Evolutionary conservation across 2,113 vertebrate species (phyloP), one percentile per base, ranked within the genome.

Genomic region (Tetrax tetrax): DNA sequence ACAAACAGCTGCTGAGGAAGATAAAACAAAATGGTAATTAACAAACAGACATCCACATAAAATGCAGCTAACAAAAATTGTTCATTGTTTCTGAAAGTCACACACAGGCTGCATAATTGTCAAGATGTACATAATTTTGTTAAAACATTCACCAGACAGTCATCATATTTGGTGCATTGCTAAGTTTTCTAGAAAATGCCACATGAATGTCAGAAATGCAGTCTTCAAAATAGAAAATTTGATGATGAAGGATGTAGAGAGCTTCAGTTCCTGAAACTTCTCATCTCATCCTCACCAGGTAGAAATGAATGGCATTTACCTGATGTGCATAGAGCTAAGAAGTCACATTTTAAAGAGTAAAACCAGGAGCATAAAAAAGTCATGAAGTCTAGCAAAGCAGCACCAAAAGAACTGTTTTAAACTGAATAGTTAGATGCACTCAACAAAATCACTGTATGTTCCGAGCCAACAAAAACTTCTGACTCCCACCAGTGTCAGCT

Each of bases 1-100:
- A 77, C n/a, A 88, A 96, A 93, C 93, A 95, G 57, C 96, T 97
- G 96, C 89, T 24, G 54, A 88, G 68, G 74, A 91, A 94, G 93
- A 94, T 90, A 94, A 95, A 96, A 88, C 61, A 91, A 80, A 90
- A 90, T 84, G 54, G 23, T 64, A 93, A 94, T 91, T 91, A 93
- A 88, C 50, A 94, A 91, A 87, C 61, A 65, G 65, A 87, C 56
- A 87, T 28, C 57, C 64, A 77, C 41, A 80, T 54, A 83, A 96
- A 95, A 84, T 79, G 43, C 54, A 80, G 53, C 43, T 79, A 91
- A 90, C 56, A 90, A 76, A 93, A 95, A 70, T 41, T 85, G 11
- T 47, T 80, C 43, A 33, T 93, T 14, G 16, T 92, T 95, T 88
- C 75, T 61, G 69, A 70, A 96, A 96, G 86, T 75, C 78, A 76